These are phyloP conservation scores for Pseudopleuronectes americanus DNA, from an alignment of 2,797 vertebrate genomes.

Conservation along the genomic window DNA sequence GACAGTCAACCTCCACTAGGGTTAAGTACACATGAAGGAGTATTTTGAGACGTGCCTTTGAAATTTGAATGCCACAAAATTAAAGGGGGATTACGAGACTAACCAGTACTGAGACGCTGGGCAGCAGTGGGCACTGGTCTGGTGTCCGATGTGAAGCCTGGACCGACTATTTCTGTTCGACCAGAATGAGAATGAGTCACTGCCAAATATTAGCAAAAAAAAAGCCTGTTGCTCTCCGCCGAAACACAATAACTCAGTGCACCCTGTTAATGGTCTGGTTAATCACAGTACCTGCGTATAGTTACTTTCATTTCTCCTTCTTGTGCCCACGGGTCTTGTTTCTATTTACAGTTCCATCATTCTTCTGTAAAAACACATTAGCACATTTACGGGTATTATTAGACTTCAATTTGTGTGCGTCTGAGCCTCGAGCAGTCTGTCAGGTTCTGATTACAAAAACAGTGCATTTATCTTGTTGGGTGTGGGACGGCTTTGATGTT, in stretches of 20 bases:
- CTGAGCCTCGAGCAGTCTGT: slow-evolving; percentile 49
- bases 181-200: slow-evolving; percentile 24
- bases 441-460: slow-evolving; percentile 45
- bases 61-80: slow-evolving; percentile 54
- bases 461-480: slow-evolving; percentile 39
- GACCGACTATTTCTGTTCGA: slow-evolving; percentile 16
- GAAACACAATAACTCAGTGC: slow-evolving; percentile 7
- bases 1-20: slow-evolving; percentile 24
- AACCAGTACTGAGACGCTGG: slow-evolving; percentile 15
- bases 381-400: slow-evolving; percentile 68
- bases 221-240: not conserved
- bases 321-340: slow-evolving; percentile 51
- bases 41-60: slow-evolving; percentile 59
- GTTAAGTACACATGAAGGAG: slow-evolving; percentile 31
- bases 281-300: slow-evolving; percentile 37
- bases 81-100: slow-evolving; percentile 48
- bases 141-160: slow-evolving; percentile 14
- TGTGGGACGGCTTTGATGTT: slow-evolving; percentile 35
- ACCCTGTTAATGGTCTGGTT: slow-evolving; percentile 35
- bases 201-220: not conserved
- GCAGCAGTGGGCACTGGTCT: slow-evolving; percentile 21
- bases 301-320: slow-evolving; percentile 14
- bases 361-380: slow-evolving; percentile 68
- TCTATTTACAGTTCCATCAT: slow-evolving; percentile 52
- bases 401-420: slow-evolving; percentile 57